Evolutionary conservation across 1,140 invertebrate genomes (phyloP), one percentile per base, ranked within the genome.

Genomic region (Lordiphosa collinella): DNA sequence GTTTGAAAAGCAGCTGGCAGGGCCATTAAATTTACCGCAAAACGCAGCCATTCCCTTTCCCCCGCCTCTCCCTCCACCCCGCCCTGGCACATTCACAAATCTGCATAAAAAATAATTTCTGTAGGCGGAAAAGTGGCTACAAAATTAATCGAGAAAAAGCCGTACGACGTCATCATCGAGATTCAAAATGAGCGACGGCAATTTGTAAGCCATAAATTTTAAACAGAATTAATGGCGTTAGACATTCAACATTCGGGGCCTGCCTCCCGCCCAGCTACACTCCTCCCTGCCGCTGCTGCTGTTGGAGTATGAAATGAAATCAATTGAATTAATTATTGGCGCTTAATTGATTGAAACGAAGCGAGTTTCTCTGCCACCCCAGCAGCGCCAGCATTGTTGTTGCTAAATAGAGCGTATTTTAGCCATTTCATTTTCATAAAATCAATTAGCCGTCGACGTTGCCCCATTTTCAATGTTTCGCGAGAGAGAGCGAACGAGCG

Each of bases 301-400:
- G 11, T 16, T 55, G 67, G 52, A 13, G 54, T 58, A 72, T 82
- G 72, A 84, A 82, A 78, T 65, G 72, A 82, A 84, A 78, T 82
- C 78, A 82, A 82, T 82, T 84, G 78, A 82, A 82, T 82, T 82
- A 82, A 82, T 82, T 82, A 82, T 82, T 78, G 78, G 72, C 78
- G 78, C 78, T 82, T 84, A 82, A 82, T 82, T 84, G 76, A 84
- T 84, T 78, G 76, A 82, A 82, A 84, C 78, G 67, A 76, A 84
- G 72, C 59, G 72, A 76, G 49, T 34, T 36, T 22, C 11, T 22
- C 11, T 48, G 2, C 49, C 11, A 7, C 29, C 10, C 8, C 4
- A 22, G 10, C 37, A 22, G 22, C 5, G n/a, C 35, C 8, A 25
- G 49, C 66, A 84, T 78, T 84, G 72, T 82, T 84, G 72, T 72